Conservation (phyloP, 2,888 invertebrate species). For the Scrobipalpa atriplicella region DNA sequence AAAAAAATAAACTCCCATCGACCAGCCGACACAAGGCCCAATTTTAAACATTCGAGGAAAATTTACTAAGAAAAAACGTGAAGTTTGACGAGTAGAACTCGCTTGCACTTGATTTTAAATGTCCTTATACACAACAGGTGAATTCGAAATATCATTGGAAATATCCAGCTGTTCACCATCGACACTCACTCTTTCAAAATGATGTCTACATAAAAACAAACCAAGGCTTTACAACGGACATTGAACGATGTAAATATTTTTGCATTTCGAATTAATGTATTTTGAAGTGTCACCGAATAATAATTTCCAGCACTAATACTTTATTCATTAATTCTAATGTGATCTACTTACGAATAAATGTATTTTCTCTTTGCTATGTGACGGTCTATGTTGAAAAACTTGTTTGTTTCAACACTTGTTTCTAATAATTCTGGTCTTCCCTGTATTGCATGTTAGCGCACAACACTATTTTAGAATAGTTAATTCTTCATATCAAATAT, state of each 20-base stretch:
- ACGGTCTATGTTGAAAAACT: slow-evolving; percentile 69
- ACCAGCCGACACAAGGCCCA: no score
- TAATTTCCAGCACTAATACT: slow-evolving; percentile 67
- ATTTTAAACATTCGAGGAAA: no score
- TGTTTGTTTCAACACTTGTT: slow-evolving; percentile 52
- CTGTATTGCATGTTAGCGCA: slow-evolving; percentile 73
- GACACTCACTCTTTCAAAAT: no score
- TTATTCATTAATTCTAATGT: slow-evolving; percentile 67
- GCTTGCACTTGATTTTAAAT: no score
- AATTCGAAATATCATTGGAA: no score
- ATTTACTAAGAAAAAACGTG: no score
- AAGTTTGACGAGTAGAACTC: no score
- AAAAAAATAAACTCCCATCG: no score
- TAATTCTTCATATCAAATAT: slow-evolving; percentile 74
- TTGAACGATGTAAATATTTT: slow-evolving; percentile 70
- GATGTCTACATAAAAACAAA: slow-evolving; percentile 13
- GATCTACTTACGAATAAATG: slow-evolving; percentile 60
- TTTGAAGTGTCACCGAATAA: slow-evolving; percentile 69
- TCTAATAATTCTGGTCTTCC: slow-evolving; percentile 72
- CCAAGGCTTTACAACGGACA: slow-evolving; percentile 35
- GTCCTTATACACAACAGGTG: no score
- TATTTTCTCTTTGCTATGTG: slow-evolving; percentile 47
- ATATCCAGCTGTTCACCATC: no score
- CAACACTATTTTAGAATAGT: slow-evolving; percentile 71
- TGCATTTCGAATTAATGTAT: slow-evolving; percentile 72